Base-by-base conservation (phyloP, 1,140 invertebrate species). In the Drosophila sturtevanti region DNA sequence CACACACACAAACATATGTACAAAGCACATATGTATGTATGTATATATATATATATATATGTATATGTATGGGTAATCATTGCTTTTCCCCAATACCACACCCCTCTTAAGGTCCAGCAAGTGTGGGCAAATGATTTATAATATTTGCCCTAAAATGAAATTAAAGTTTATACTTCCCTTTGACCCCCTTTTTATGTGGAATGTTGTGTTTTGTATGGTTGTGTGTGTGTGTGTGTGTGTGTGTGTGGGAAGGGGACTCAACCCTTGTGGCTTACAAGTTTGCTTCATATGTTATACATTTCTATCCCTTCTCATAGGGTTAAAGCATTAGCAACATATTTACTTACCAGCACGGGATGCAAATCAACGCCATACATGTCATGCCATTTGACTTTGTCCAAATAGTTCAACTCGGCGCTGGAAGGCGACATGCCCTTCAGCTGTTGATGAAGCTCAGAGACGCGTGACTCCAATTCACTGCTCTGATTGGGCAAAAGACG, bases 321-420 rank as follows among this genome's bases (percentile, higher is more conserved):
- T 31, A n/a, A n/a, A n/a, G n/a, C n/a, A n/a, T n/a, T n/a, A 14
- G 35, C 21, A 27, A 34, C 16, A 44, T 31, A 31, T 37, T 71
- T 58, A 90, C 90, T 92, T 92, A 94, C 94, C 92, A 94, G 84
- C 64, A 94, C 94, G 67, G 94, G 94, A 92, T 94, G 94, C 94
- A 98, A 96, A 93, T 99, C 98, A 5, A 99, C 97, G 22, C 98
- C 98, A 90, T 99, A 99, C 95, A 99, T 97, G 84, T 99, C 98
- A 61, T 99, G 93, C 96, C 97, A 98, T 93, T 98, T 99, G n/a
- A 97, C 97, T 93, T 98, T 97, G 87, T 98, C 97, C 69, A 99
- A 93, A 93, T 98, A 99, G 86, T 96, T 96, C 41, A 97, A 94
- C 93, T 99, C 98, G 2, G 98, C 94, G 69, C 93, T 93, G 38